Conservation (phyloP, 2,888 invertebrate genomes). For the Sinhomidia bicolor region DNA sequence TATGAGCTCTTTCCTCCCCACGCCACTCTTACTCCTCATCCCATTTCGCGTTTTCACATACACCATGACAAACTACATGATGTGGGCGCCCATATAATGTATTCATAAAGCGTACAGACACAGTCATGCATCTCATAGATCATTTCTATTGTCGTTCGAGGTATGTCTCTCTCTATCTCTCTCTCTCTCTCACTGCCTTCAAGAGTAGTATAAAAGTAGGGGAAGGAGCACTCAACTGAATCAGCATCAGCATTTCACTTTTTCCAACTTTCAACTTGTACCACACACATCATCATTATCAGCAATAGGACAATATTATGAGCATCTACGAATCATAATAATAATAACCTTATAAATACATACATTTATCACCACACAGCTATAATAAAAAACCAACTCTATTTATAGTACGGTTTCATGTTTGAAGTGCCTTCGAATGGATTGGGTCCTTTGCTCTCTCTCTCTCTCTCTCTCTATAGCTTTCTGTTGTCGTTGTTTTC, state of each 20-base stretch:
- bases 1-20: slow-evolving; percentile 40
- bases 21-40: slow-evolving; percentile 16
- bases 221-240: slow-evolving; percentile 50
- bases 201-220: neutral
- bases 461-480: too few relatives aligned
- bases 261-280: slow-evolving; percentile 8
- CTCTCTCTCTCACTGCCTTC: too few relatives aligned
- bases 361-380: neutral
- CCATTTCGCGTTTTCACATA: neutral
- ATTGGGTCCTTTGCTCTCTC: too few relatives aligned
- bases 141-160: slow-evolving; percentile 61
- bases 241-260: slow-evolving; percentile 58
- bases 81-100: slow-evolving; percentile 28
- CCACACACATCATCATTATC: slow-evolving; percentile 32
- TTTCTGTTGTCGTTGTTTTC: too few relatives aligned
- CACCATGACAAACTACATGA: slow-evolving; percentile 16
- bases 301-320: neutral
- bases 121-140: slow-evolving; percentile 63
- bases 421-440: too few relatives aligned
- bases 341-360: too few relatives aligned
- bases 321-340: neutral
- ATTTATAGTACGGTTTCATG: neutral
- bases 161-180: slow-evolving; percentile 35
- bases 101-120: slow-evolving; percentile 57
- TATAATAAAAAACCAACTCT: too few relatives aligned